A percentile compares a stretch with the other conserved stretches of the same genome.
phyloP scores from a whole-genome alignment of 2,888 invertebrate species.

The Drosophila diplacantha region DNA sequence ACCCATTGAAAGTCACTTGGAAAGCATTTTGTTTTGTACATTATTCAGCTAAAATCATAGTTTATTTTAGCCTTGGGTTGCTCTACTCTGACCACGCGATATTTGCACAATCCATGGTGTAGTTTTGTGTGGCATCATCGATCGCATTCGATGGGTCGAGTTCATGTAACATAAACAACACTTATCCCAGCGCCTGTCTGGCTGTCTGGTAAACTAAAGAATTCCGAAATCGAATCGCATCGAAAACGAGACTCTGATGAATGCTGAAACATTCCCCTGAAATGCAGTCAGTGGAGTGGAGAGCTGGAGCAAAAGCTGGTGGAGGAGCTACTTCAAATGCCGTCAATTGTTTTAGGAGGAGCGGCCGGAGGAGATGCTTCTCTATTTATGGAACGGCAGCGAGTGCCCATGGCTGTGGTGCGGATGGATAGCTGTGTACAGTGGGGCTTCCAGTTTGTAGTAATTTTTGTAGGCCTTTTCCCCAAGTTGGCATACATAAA shows the following conservation, averaged over 20 bases:
- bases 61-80: background rate
- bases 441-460: background rate
- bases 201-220: slow-evolving; percentile 16
- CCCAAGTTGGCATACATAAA: no score
- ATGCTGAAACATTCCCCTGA: slow-evolving; percentile 18
- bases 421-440: slow-evolving; percentile 9
- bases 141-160: background rate
- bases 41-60: no score
- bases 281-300: slow-evolving; percentile 1
- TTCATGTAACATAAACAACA: slow-evolving; percentile 21
- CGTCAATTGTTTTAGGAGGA: slow-evolving; percentile 61
- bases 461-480: no score
- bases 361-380: slow-evolving; percentile 33
- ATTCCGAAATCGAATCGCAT: slow-evolving; percentile 21
- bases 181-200: background rate
- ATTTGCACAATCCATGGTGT: slow-evolving; percentile 5
- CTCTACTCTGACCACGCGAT: background rate
- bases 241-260: slow-evolving; percentile 8
- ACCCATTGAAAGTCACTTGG: background rate
- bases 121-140: slow-evolving; percentile 1
- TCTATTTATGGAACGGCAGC: slow-evolving; percentile 65
- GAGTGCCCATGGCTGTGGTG: slow-evolving; percentile 29
- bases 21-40: background rate
- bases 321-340: slow-evolving; percentile 59
- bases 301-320: background rate